These are phyloP conservation scores for Muschampia plurimacula DNA, from an alignment of 2,888 invertebrate species.

Conservation along the genomic window DNA sequence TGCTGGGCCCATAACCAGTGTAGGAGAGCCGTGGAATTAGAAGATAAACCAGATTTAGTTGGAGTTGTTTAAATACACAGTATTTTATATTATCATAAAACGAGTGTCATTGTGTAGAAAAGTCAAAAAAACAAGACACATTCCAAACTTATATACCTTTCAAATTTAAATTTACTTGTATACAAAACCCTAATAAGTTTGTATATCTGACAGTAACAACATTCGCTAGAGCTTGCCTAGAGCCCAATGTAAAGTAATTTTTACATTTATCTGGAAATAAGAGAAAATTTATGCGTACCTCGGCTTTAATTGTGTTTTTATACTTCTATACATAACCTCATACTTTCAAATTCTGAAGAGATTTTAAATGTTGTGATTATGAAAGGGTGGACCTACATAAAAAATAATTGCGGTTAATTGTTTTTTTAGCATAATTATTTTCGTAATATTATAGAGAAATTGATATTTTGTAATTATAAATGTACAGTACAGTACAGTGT, in stretches of 20 bases:
- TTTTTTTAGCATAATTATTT: neutral
- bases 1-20: no score
- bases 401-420: conserved; percentile 7
- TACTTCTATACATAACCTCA: conserved; percentile 14
- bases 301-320: conserved; percentile 21
- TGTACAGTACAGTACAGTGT: no score
- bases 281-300: conserved; percentile 1
- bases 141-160: no score
- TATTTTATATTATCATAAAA: no score
- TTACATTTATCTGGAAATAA: conserved; percentile 24
- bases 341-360: conserved; percentile 3
- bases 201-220: no score
- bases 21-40: no score
- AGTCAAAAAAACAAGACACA: no score
- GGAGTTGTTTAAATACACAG: no score
- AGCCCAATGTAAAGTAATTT: conserved; percentile 11
- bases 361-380: conserved; percentile 11
- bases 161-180: no score
- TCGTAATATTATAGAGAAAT: neutral
- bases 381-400: neutral
- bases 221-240: conserved; percentile 39
- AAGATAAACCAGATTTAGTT: no score
- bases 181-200: no score
- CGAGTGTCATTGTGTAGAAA: no score
- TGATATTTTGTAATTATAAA: neutral